Evolutionary conservation across 2,797 vertebrate genomes (phyloP).

Genomic region (Halcyon chelicuti): DNA sequence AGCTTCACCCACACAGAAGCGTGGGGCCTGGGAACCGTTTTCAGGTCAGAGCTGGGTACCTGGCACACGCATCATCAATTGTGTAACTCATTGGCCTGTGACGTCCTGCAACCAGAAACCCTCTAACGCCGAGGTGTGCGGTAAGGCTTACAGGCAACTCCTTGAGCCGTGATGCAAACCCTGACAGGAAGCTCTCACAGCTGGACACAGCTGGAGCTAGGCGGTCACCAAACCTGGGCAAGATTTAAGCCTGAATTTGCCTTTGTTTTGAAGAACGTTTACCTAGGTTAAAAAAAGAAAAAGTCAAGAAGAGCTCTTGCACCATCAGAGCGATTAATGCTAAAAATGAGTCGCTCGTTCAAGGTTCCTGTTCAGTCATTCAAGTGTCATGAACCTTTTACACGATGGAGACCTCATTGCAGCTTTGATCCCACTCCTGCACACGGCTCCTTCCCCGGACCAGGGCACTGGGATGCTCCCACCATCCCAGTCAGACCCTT

Average conservation of each 20-base stretch:
- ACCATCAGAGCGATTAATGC: background rate
- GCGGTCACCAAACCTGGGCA: background rate
- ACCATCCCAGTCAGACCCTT: rapidly evolving
- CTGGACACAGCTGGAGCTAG: slow-evolving; percentile 6
- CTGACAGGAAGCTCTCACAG: background rate
- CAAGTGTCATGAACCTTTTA: background rate
- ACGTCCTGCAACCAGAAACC: background rate
- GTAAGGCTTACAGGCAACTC: background rate
- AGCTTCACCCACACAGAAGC: background rate
- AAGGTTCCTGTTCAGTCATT: background rate
- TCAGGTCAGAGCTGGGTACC: background rate
- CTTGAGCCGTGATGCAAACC: rapidly evolving
- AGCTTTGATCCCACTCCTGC: background rate
- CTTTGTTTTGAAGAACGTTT: background rate
- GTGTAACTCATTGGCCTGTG: background rate
- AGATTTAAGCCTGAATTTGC: background rate
- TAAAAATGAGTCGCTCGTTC: background rate
- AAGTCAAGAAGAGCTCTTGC: background rate
- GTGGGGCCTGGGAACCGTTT: background rate
- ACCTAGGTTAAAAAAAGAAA: background rate
- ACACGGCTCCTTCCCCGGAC: rapidly evolving
- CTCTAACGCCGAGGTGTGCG: background rate
- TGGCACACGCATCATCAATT: background rate
- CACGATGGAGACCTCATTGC: background rate
- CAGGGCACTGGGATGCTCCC: rapidly evolving